A percentile compares a stretch with the other conserved stretches of the same genome.
Conservation (phyloP, 2,113 vertebrate species). For the Macrotus californicus region DNA sequence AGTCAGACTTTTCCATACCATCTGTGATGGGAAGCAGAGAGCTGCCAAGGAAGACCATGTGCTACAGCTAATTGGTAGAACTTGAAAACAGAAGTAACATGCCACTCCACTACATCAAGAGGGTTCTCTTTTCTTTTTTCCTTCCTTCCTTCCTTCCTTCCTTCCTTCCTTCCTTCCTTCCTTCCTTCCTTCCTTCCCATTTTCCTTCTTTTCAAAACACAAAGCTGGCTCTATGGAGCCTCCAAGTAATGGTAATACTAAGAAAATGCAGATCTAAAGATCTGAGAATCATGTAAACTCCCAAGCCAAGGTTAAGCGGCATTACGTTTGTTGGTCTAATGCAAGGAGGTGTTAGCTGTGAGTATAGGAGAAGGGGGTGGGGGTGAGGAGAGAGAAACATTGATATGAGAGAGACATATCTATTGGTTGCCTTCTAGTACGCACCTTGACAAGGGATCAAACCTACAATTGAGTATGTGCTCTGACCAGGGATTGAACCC, state of each 20-base stretch:
- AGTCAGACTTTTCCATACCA: slow-evolving; percentile 58
- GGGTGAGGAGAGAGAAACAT: too few species aligned
- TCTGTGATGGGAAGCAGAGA: slow-evolving; percentile 55
- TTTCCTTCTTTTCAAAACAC: not conserved
- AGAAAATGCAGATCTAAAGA: not conserved
- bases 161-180: too few species aligned
- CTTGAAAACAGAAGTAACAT: not conserved
- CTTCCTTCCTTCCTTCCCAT: fast-evolving
- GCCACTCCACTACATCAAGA: not conserved
- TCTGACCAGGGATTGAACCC: too few species aligned
- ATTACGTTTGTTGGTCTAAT: not conserved
- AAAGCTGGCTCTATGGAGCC: not conserved
- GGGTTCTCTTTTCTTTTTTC: not conserved
- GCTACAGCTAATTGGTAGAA: slow-evolving; percentile 44
- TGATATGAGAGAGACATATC: too few species aligned
- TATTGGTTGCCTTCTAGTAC: too few species aligned
- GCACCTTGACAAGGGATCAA: too few species aligned
- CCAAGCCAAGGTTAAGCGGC: not conserved
- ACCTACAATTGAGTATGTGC: too few species aligned
- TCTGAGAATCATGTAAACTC: not conserved
- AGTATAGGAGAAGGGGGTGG: not conserved
- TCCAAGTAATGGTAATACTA: not conserved
- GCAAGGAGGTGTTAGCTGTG: not conserved
- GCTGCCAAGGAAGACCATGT: slow-evolving; percentile 47
- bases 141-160: fast-evolving